Conservation (phyloP, 2,888 invertebrate genomes). For the Apotomis betuletana region DNA sequence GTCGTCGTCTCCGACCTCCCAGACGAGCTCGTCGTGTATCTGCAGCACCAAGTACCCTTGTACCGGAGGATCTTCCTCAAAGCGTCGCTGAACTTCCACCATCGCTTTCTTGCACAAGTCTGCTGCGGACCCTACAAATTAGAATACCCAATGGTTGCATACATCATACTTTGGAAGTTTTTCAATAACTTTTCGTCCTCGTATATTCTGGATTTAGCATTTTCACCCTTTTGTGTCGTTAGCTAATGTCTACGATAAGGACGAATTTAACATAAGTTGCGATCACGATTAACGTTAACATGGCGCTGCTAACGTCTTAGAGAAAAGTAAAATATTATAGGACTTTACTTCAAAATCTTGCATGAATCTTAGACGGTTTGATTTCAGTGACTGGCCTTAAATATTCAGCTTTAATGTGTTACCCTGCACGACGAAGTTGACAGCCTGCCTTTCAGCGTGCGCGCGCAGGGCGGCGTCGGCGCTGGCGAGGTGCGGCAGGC, state of each 20-base stretch:
- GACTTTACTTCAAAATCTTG: too few relatives aligned
- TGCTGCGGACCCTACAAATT: constrained; percentile 72
- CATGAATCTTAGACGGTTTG: too few relatives aligned
- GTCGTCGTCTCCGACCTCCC: constrained; percentile 65
- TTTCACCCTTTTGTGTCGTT: too few relatives aligned
- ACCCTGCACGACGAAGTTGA: constrained; percentile 27
- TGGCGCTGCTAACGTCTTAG: too few relatives aligned
- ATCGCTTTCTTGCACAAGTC: constrained; percentile 80
- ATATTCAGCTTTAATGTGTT: too few relatives aligned
- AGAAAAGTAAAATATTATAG: too few relatives aligned
- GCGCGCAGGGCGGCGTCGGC: constrained; percentile 53
- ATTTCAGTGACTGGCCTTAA: too few relatives aligned
- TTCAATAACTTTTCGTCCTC: too few relatives aligned
- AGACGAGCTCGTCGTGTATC: constrained; percentile 81
- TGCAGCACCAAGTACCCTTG: constrained; percentile 68
- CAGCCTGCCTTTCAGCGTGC: constrained; percentile 51
- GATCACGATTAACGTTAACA: too few relatives aligned
- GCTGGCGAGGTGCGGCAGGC: constrained; percentile 55
- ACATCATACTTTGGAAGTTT: not conserved
- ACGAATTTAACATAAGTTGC: too few relatives aligned
- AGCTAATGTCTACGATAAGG: too few relatives aligned
- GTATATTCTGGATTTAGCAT: too few relatives aligned
- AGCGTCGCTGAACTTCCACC: constrained; percentile 53
- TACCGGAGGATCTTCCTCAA: constrained; percentile 49
- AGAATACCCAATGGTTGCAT: not conserved